phyloP scores from a whole-genome alignment of 2,888 invertebrate species.

The Caenorhabditis imperialis region DNA sequence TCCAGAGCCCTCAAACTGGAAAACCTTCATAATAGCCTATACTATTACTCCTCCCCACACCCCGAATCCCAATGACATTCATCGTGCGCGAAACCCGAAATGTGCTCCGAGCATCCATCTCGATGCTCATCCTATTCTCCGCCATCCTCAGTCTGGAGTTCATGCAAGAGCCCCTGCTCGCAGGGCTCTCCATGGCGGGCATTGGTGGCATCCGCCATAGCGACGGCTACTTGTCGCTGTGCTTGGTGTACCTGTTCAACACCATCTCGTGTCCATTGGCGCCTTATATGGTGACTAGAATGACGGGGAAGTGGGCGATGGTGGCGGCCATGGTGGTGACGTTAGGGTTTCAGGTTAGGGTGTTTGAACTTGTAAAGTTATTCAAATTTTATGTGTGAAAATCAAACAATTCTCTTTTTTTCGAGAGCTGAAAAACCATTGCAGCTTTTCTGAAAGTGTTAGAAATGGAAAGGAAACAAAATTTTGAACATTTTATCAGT shows the following conservation, averaged over 20 bases:
- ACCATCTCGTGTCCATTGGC: conserved; percentile 23
- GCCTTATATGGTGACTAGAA: conserved; percentile 2
- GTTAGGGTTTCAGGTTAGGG: conserved; percentile 8
- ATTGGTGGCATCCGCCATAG: conserved; percentile 5
- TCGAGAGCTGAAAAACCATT: too few species aligned
- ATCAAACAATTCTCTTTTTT: too few species aligned
- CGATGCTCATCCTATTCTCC: conserved; percentile 30
- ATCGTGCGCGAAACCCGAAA: conserved; percentile 11
- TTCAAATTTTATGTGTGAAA: not conserved
- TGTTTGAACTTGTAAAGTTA: not conserved
- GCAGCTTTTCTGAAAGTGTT: too few species aligned
- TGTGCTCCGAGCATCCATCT: conserved; percentile 16
- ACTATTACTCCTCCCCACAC: too few species aligned
- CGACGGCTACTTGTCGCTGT: conserved; percentile 29
- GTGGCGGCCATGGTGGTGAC: not conserved
- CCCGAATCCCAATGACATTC: not conserved
- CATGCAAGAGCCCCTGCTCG: conserved; percentile 32
- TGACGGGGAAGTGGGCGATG: conserved; percentile 41
- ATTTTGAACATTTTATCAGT: too few species aligned
- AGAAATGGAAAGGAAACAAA: too few species aligned
- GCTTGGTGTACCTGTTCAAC: conserved; percentile 27
- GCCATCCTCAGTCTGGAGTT: conserved; percentile 27
- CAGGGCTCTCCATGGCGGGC: not conserved
- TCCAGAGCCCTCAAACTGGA: not conserved
- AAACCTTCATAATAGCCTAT: not conserved